A percentile compares a stretch with the other conserved stretches of the same genome.
Conservation (phyloP, 2,113 vertebrate species). For the Tenrec ecaudatus region DNA sequence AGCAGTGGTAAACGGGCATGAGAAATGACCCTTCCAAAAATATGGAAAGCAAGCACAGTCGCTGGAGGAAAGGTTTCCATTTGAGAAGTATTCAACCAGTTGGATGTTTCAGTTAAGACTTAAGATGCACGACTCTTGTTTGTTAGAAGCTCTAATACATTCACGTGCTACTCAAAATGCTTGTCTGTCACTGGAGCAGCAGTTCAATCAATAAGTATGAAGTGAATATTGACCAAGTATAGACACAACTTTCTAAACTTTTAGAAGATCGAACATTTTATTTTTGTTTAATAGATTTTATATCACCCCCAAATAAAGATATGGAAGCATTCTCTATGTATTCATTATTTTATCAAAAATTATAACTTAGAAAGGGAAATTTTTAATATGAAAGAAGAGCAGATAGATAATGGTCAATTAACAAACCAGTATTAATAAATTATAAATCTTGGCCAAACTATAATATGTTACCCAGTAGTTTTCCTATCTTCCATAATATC, state of each 20-base stretch:
- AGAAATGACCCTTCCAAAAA: neutral
- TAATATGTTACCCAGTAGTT: conserved; percentile 43
- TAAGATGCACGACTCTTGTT: neutral
- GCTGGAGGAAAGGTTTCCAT: neutral
- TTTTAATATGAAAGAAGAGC: conserved; percentile 24
- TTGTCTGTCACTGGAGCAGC: neutral
- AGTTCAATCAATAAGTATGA: neutral
- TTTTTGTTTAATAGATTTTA: conserved; percentile 23
- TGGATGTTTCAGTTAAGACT: neutral
- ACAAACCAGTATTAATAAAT: conserved; percentile 47
- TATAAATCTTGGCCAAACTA: conserved; percentile 45
- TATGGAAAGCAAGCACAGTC: neutral
- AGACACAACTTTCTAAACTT: conserved; percentile 46
- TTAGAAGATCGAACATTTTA: neutral
- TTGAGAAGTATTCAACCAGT: neutral
- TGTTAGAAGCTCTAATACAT: neutral
- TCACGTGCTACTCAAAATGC: neutral
- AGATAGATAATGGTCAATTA: conserved; percentile 24
- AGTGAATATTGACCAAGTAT: neutral
- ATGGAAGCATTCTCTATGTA: neutral
- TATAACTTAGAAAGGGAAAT: neutral
- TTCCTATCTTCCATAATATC: conserved; percentile 56
- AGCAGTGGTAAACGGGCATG: neutral
- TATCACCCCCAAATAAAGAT: conserved; percentile 26
- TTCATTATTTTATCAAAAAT: conserved; percentile 28